Evolutionary conservation across 2,113 vertebrate species (phyloP).

Genomic region (Charina bottae): DNA sequence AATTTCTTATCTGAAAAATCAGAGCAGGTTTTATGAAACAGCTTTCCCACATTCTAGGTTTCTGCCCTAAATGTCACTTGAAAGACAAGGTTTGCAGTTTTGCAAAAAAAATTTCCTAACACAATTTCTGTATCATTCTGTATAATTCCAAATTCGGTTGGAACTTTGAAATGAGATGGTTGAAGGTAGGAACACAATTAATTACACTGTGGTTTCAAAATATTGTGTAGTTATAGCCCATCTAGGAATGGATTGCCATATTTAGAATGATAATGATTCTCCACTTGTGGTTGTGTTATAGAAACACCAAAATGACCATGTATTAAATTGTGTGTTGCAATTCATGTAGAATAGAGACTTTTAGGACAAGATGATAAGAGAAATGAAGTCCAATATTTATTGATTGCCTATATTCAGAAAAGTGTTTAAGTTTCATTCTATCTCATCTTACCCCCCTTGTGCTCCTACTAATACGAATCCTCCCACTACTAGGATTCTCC

Average conservation of each 20-base stretch:
- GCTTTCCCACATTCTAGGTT: neutral
- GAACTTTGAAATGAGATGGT: neutral
- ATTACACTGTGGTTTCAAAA: neutral
- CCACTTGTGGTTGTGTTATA: neutral
- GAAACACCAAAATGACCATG: neutral
- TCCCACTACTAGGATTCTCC: neutral
- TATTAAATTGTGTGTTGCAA: neutral
- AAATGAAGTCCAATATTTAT: neutral
- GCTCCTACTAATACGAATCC: neutral
- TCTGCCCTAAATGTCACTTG: neutral
- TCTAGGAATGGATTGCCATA: neutral
- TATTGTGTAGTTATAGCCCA: neutral
- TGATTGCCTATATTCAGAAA: neutral
- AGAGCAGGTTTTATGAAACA: conserved; percentile 14
- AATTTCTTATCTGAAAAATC: conserved; percentile 55
- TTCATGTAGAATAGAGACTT: neutral
- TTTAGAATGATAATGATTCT: neutral
- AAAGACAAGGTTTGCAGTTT: neutral
- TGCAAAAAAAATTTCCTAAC: neutral
- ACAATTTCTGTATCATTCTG: neutral
- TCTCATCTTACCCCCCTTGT: neutral
- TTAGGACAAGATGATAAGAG: neutral
- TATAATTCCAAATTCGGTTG: neutral
- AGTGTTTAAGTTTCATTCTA: neutral
- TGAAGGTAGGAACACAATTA: neutral